Percentiles rank a stretch among this genome's conserved stretches.
phyloP scores from a whole-genome alignment of 1,140 invertebrate genomes.

The Chlorops oryzae region DNA sequence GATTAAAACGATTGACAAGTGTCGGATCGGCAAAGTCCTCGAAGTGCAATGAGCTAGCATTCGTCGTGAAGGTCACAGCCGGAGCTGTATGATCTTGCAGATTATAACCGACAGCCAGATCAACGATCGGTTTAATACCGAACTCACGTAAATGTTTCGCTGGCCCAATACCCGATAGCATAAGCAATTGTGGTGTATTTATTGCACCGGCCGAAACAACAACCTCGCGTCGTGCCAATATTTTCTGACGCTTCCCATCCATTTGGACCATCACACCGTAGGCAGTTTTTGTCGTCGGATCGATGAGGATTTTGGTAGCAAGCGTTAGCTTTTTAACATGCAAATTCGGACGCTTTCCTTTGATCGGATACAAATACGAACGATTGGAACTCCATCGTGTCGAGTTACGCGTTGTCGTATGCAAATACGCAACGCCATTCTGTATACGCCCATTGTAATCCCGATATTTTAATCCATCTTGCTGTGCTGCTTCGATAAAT shows the following conservation, averaged over 20 bases:
- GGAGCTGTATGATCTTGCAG: constrained; percentile 70
- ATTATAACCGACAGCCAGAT: constrained; percentile 68
- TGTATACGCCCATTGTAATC: constrained; percentile 68
- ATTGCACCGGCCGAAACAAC: constrained; percentile 66
- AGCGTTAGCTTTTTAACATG: constrained; percentile 57
- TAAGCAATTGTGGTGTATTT: constrained; percentile 66
- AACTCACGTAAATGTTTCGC: constrained; percentile 56
- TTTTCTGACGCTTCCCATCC: constrained; percentile 50
- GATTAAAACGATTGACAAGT: constrained; percentile 36
- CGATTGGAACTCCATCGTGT: constrained; percentile 67
- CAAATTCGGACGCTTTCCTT: constrained; percentile 55
- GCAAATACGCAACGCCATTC: constrained; percentile 59
- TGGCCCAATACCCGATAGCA: constrained; percentile 73
- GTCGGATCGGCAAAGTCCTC: constrained; percentile 38
- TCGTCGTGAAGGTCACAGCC: constrained; percentile 63
- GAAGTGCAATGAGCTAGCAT: constrained; percentile 48
- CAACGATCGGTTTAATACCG: constrained; percentile 56
- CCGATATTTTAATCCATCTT: constrained; percentile 60
- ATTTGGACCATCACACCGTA: constrained; percentile 59
- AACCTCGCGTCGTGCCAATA: constrained; percentile 62
- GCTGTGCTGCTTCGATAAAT: constrained; percentile 61
- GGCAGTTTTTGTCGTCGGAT: constrained; percentile 54
- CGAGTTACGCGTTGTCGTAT: constrained; percentile 64
- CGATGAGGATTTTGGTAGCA: constrained; percentile 69
- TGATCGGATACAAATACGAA: constrained; percentile 64